Base-by-base conservation (phyloP, 1,140 invertebrate species). In the Papilio glaucus region DNA sequence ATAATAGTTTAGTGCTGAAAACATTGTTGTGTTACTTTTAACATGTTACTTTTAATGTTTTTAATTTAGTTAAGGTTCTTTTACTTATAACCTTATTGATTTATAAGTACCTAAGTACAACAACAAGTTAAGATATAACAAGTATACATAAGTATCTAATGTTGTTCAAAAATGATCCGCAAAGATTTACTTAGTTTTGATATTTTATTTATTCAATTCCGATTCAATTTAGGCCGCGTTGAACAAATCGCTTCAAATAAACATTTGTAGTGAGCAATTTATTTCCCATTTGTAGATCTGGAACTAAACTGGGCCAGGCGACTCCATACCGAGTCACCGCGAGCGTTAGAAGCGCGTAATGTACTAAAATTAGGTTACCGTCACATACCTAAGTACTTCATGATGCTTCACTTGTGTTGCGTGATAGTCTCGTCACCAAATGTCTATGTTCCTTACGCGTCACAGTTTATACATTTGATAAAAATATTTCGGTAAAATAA, bases 251-350 rank as follows among this genome's bases (percentile, higher is more conserved):
- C 21, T 53, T 53, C 49, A 53, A 24, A 21, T 53, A 53, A 53
- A 53, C 49, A 53, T 53, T 53, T 53, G 18, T 53, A 53, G 49
- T 53, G 49, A 53, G 49, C 49, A 53, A 53, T 53, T 53, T 24
- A 53, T 53, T 53, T 53, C 49, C 49, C 49, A 53, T 53, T 53
- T 53, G 49, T 18, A 53, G 49, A 21, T 53, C 21, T 53, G 21
- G 49, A 2, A 24, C n/a, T 45, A 45, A 53, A 53, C 49, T 53
- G 49, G 49, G 49, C 1, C 49, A 53, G 8, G 29, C 29, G 29
- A 24, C 49, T 53, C 21, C 10, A 12, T 7, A 9, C 18, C 10
- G 10, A 41, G 39, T 12, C n/a, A n/a, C n/a, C n/a, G n/a, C 13
- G 39, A 41, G 39, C 29, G 29, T 10, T 12, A 53, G 45, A 53